Evolutionary conservation across 2,797 vertebrate species (phyloP).

Genomic region (Cyprinella venusta): DNA sequence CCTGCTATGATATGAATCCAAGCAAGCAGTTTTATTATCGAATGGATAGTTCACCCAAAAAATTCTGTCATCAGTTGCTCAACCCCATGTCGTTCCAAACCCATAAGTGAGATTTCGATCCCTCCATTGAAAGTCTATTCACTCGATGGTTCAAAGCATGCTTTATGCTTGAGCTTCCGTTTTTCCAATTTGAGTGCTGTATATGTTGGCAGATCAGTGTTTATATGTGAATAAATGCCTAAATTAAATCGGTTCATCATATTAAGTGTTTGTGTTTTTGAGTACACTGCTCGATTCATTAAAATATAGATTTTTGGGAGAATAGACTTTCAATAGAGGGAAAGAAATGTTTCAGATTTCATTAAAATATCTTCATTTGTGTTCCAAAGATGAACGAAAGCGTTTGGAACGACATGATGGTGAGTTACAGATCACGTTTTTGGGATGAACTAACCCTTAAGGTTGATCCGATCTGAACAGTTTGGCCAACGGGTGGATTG

Average conservation of each 20-base stretch:
- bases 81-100: background rate
- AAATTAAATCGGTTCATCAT: background rate
- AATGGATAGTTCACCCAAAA: slow-evolving; percentile 47
- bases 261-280: background rate
- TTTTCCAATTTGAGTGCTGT: background rate
- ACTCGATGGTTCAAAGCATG: background rate
- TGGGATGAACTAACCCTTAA: background rate
- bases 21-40: slow-evolving; percentile 72
- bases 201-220: background rate
- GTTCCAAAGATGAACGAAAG: background rate
- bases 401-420: background rate
- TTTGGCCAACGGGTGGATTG: background rate
- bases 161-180: background rate
- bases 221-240: background rate
- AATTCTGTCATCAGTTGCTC: background rate
- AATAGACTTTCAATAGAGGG: background rate
- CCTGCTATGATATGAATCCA: slow-evolving; percentile 63
- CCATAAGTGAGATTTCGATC: background rate
- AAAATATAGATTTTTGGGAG: background rate
- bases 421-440: background rate
- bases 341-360: background rate
- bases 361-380: background rate
- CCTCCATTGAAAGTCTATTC: background rate
- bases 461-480: background rate
- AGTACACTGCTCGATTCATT: too few relatives aligned